Evolutionary conservation across 2,113 vertebrate genomes (phyloP).

Genomic region (Hystrix cristata): DNA sequence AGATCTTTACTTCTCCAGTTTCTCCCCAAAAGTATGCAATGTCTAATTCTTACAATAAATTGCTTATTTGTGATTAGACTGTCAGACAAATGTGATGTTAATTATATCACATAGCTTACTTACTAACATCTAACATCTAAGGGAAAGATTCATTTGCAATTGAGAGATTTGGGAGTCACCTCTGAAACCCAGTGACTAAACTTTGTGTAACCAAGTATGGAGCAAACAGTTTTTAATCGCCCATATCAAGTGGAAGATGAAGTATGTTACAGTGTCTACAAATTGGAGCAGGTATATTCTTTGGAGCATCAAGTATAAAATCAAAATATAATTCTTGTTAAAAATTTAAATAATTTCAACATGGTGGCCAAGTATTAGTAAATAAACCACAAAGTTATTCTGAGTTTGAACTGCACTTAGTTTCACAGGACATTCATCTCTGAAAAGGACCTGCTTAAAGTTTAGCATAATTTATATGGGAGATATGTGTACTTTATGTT

Average conservation of each 20-base stretch:
- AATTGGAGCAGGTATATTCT: accelerated
- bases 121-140: not conserved
- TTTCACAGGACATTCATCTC: not conserved
- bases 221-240: not conserved
- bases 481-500: not conserved
- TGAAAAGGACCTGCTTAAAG: not conserved
- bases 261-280: not conserved
- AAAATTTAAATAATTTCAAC: not conserved
- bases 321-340: not conserved
- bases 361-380: not conserved
- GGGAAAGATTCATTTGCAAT: not conserved
- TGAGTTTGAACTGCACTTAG: accelerated
- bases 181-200: not conserved
- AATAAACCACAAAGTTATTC: not conserved
- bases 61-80: not conserved
- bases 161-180: not conserved
- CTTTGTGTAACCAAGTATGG: not conserved
- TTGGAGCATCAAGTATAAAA: not conserved
- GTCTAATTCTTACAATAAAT: not conserved
- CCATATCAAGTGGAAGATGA: not conserved
- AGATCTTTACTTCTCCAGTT: not conserved
- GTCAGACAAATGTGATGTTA: not conserved
- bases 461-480: not conserved
- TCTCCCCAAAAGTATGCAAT: not conserved
- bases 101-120: not conserved